Conservation (phyloP, 2,797 vertebrate genomes). For the Staurois parvus region DNA sequence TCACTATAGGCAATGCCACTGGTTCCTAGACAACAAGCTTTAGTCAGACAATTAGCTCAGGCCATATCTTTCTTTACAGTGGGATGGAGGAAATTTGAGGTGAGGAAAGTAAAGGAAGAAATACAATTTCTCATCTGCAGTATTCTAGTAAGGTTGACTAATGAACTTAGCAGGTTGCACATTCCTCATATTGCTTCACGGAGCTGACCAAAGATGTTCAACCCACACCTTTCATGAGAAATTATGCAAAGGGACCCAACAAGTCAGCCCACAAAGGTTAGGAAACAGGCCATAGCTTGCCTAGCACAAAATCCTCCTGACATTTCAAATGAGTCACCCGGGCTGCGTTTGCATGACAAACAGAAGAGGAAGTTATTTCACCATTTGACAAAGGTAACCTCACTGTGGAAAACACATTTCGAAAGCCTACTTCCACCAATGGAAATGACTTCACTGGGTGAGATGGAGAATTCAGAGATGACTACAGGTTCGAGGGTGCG, state of each 20-base stretch:
- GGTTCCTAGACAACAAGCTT: neutral
- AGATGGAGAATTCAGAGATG: neutral
- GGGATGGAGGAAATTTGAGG: neutral
- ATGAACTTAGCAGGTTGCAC: neutral
- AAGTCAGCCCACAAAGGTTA: neutral
- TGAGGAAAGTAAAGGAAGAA: neutral
- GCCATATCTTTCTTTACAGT: neutral
- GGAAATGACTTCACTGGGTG: neutral
- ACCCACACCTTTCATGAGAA: neutral
- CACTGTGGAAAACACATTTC: neutral
- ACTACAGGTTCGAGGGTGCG: neutral
- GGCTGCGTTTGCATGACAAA: neutral
- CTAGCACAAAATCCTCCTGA: neutral
- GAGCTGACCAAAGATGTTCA: neutral
- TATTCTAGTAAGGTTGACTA: neutral
- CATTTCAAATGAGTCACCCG: neutral
- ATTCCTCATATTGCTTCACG: neutral
- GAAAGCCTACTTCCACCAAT: neutral
- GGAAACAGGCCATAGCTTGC: neutral
- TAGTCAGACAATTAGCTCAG: neutral
- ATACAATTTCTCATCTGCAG: neutral
- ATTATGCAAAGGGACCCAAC: neutral
- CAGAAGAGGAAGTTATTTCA: neutral
- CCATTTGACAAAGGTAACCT: neutral
- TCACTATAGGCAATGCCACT: neutral